These are phyloP conservation scores for Dione vanillae DNA, from an alignment of 2,888 invertebrate genomes.

Conservation along the genomic window DNA sequence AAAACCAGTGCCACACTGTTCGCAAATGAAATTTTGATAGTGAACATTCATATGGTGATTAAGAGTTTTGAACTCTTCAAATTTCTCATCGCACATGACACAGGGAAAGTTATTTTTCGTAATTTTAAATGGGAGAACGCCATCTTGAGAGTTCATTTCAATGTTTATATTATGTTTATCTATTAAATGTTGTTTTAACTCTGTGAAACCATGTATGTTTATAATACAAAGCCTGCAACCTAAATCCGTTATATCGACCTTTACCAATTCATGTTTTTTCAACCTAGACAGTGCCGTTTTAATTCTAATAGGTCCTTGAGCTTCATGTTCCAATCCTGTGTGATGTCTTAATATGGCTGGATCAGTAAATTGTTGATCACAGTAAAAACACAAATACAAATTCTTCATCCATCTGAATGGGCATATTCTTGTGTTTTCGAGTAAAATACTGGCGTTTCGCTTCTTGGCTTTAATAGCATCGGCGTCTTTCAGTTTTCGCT, in stretches of 20 bases:
- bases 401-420: constrained; percentile 77
- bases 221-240: constrained; percentile 67
- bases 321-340: constrained; percentile 53
- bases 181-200: constrained; percentile 65
- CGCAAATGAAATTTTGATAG: constrained; percentile 76
- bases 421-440: constrained; percentile 69
- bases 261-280: constrained; percentile 69
- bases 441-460: constrained; percentile 60
- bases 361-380: constrained; percentile 65
- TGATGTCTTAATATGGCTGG: constrained; percentile 64
- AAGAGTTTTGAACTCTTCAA: constrained; percentile 67
- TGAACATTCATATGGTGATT: constrained; percentile 80
- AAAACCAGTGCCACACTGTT: constrained; percentile 74
- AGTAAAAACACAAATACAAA: constrained; percentile 70
- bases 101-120: constrained; percentile 62
- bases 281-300: constrained; percentile 60
- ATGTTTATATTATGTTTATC: constrained; percentile 61
- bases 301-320: constrained; percentile 52
- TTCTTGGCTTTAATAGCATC: constrained; percentile 62
- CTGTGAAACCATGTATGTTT: constrained; percentile 53
- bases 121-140: constrained; percentile 70
- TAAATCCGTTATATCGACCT: constrained; percentile 69
- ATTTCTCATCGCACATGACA: constrained; percentile 63
- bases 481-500: constrained; percentile 50
- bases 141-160: constrained; percentile 59